These are phyloP conservation scores for Berghia stephanieae DNA, from an alignment of 1,140 invertebrate genomes.

Conservation along the genomic window DNA sequence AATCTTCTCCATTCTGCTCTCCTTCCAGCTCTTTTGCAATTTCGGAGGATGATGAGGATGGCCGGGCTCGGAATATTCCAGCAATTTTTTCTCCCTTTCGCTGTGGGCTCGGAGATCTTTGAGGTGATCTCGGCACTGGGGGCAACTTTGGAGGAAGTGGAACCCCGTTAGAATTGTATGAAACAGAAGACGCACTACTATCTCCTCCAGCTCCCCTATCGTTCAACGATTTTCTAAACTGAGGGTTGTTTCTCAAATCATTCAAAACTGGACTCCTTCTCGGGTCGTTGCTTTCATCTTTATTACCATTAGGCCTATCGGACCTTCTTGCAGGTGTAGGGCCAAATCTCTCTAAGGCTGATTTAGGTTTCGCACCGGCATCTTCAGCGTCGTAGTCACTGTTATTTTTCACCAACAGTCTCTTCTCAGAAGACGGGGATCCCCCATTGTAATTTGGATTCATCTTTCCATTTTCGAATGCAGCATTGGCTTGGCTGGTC, in stretches of 20 bases:
- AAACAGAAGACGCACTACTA: not conserved
- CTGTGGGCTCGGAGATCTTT: slow-evolving; percentile 18
- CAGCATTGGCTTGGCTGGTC: not conserved
- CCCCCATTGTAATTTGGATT: not conserved
- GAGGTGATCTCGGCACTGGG: slow-evolving; percentile 10
- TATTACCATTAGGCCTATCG: not conserved
- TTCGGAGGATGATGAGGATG: slow-evolving; percentile 21
- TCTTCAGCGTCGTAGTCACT: not conserved
- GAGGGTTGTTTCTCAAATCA: slow-evolving; percentile 14
- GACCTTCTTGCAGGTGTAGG: not conserved
- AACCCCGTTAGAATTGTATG: not conserved
- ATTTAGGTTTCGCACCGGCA: not conserved
- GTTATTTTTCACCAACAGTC: not conserved
- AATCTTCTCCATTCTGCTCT: too few relatives aligned
- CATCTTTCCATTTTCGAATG: not conserved
- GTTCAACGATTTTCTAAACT: slow-evolving; percentile 11
- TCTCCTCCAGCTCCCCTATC: slow-evolving; percentile 16
- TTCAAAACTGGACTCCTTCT: not conserved
- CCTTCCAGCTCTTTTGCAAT: not conserved
- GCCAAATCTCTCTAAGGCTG: slow-evolving; percentile 29
- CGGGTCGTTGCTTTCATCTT: not conserved
- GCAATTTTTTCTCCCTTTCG: not conserved
- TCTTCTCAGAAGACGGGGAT: slow-evolving; percentile 9
- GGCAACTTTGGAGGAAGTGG: not conserved
- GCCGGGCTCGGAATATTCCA: not conserved